Conservation (phyloP, 2,888 invertebrate genomes). For the Tinea semifulvella region DNA sequence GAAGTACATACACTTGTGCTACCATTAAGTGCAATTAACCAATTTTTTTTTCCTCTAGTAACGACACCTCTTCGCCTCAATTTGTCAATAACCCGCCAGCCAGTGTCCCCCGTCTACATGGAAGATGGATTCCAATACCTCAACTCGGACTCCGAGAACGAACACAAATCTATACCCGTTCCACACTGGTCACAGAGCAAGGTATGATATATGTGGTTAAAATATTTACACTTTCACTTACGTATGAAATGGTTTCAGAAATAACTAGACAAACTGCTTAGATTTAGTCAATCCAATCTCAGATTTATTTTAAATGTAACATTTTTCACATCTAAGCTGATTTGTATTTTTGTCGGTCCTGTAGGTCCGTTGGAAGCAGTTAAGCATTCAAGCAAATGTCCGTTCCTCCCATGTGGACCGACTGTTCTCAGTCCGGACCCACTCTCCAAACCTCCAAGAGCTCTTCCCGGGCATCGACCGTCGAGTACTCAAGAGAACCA, state of each 20-base stretch:
- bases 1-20: no score
- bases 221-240: no score
- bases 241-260: no score
- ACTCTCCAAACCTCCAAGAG: conserved; percentile 71
- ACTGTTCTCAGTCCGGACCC: conserved; percentile 69
- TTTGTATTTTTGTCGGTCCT: neutral
- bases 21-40: no score
- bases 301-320: no score
- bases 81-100: conserved; percentile 21
- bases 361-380: conserved; percentile 45
- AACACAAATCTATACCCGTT: conserved; percentile 19
- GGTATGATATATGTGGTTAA: no score
- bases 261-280: no score
- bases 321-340: neutral
- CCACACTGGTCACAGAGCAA: conserved; percentile 40
- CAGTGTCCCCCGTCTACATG: conserved; percentile 53
- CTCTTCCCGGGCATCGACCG: conserved; percentile 76
- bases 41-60: conserved; percentile 9
- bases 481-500: conserved; percentile 72
- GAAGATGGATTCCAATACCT: conserved; percentile 61
- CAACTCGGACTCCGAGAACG: conserved; percentile 58
- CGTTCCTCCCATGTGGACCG: conserved; percentile 53
- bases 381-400: conserved; percentile 52
- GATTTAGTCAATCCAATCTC: no score
- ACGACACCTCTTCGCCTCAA: conserved; percentile 31